Percentiles rank a stretch among this genome's conserved stretches.
Conservation (phyloP, 30 jellyfish, hydroid and myxozoan species). For the Aurelia sp. region DNA sequence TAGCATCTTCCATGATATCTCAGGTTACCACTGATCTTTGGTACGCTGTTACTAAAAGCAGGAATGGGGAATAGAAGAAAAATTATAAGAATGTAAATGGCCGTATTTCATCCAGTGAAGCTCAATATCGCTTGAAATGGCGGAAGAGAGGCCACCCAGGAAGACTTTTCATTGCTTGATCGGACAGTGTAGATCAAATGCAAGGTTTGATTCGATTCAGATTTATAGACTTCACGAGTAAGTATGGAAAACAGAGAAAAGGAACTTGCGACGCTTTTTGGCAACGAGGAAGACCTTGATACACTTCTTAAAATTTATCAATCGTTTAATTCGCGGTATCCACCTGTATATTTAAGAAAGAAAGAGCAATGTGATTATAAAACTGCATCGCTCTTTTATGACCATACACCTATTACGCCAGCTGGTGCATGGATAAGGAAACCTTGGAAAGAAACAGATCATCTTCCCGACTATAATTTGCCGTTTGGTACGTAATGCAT, state of each 20-base stretch:
- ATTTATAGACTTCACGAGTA: too few relatives aligned
- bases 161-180: too few relatives aligned
- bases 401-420: not conserved
- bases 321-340: not conserved
- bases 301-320: not conserved
- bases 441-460: slow-evolving; percentile 7
- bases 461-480: not conserved
- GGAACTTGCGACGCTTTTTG: not conserved
- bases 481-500: not conserved
- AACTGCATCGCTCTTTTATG: not conserved
- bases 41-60: too few relatives aligned
- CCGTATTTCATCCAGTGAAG: too few relatives aligned
- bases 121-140: too few relatives aligned
- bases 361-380: not conserved
- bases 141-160: too few relatives aligned
- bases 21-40: too few relatives aligned
- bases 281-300: not conserved
- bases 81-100: too few relatives aligned
- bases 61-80: too few relatives aligned
- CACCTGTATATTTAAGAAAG: not conserved
- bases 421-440: slow-evolving; percentile 6
- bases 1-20: too few relatives aligned
- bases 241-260: not conserved
- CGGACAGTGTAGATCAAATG: too few relatives aligned
- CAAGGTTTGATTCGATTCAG: too few relatives aligned